Conservation (phyloP, 2,113 vertebrate species). For the Urocynchramus pylzowi region DNA sequence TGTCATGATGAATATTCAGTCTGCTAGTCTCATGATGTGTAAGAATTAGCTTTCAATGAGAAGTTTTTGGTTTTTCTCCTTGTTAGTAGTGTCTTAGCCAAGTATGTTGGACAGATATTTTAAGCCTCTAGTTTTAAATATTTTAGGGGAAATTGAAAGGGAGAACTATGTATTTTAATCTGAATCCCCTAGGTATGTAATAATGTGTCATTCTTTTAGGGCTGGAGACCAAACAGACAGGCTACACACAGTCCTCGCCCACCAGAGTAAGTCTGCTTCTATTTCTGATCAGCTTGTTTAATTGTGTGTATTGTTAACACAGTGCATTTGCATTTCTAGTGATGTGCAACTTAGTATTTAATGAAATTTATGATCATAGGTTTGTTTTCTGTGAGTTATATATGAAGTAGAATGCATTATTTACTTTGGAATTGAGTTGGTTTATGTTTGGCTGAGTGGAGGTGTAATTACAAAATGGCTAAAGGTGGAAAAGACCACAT, state of each 20-base stretch:
- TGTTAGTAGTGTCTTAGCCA: background rate
- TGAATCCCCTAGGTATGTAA: background rate
- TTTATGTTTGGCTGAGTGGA: background rate
- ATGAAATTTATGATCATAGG: background rate
- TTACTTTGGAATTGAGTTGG: background rate
- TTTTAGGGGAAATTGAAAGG: background rate
- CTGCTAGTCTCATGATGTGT: background rate
- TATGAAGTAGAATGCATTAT: background rate
- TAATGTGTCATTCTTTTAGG: slow-evolving; percentile 18
- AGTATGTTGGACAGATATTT: background rate
- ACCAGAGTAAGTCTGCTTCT: slow-evolving; percentile 68
- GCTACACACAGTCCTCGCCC: slow-evolving; percentile 31
- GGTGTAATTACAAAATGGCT: background rate
- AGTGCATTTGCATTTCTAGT: background rate
- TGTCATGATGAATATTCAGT: background rate
- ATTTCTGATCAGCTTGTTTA: background rate
- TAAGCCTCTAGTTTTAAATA: background rate
- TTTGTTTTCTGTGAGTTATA: background rate
- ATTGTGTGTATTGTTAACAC: background rate
- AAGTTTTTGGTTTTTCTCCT: background rate
- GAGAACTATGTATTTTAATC: background rate
- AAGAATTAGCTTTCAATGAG: background rate
- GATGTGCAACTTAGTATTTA: background rate
- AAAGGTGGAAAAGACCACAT: background rate
- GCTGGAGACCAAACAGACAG: slow-evolving; percentile 45